Evolutionary conservation across 1,140 invertebrate species (phyloP).

Genomic region (Aphelinus certus): DNA sequence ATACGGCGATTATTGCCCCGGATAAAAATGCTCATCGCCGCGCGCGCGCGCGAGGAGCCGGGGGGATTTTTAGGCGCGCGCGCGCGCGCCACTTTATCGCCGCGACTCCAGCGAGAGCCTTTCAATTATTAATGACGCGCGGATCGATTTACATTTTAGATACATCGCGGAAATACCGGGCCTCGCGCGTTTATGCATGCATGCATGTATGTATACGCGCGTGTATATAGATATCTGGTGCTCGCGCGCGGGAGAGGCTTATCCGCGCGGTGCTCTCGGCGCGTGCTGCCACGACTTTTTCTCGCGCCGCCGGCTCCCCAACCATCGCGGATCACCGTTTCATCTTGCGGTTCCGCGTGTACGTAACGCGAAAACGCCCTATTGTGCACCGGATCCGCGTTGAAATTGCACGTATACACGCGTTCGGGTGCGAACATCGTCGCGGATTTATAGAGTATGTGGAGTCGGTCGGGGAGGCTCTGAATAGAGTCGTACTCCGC

Average conservation of each 20-base stretch:
- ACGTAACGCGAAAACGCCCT: too few relatives aligned
- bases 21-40: conserved; percentile 12
- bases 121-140: conserved; percentile 30
- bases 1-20: conserved; percentile 7
- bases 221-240: not conserved
- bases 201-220: too few relatives aligned
- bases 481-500: conserved; percentile 28
- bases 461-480: not conserved
- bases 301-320: too few relatives aligned
- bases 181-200: too few relatives aligned
- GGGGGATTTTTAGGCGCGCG: not conserved
- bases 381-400: too few relatives aligned
- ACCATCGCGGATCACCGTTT: too few relatives aligned
- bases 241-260: not conserved
- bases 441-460: not conserved
- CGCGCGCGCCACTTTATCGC: conserved; percentile 17
- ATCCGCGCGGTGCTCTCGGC: not conserved
- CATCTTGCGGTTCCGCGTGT: too few relatives aligned
- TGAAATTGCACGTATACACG: too few relatives aligned
- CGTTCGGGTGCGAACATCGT: too few relatives aligned
- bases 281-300: too few relatives aligned
- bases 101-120: not conserved
- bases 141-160: conserved; percentile 26
- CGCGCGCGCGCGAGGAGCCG: not conserved
- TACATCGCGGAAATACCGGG: not conserved